Base-by-base conservation (phyloP, 2,113 vertebrate species). In the Orthonyx spaldingii region DNA sequence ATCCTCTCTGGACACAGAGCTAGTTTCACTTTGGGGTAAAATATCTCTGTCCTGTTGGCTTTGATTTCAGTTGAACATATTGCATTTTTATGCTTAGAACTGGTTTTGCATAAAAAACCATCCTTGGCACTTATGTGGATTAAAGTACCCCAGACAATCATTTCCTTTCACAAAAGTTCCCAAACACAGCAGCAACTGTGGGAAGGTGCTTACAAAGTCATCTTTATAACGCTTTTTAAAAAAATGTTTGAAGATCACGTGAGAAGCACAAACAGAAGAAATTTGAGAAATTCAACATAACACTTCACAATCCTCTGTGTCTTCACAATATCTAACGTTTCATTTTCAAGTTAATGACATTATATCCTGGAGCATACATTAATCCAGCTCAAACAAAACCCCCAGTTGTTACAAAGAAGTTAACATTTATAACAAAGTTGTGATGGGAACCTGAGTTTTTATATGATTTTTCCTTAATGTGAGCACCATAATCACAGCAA, bases 101-200 rank as follows among this genome's bases (percentile, higher is more conserved):
- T 70, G 33, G 57, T 72, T 90, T 81, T 77, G 35, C 23, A 55
- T 92, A 49, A 37, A 71, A 95, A 89, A 18, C 28, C 33, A 17
- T 70, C 44, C 50, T 47, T 65, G 76, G 17, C 3, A 0, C 50
- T 32, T 24, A 46, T 10, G 16, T 60, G 41, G 74, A 84, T 85
- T 72, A n/a, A 35, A 14, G 68, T 71, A 60, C 30, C 12, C 23
- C 37, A 56, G 41, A 96, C 80, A 91, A 94, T 33, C 41, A 47
- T 24, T 33, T 79, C 50, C 87, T 95, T 93, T 97, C 91, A 96
- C 59, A 57, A 59, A 83, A 87, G 89, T 55, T 87, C 50, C 68
- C 50, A 68, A 87, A 97, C 84, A 95, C 83, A 61, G 50, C 6
- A 0, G 59, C 39, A 75, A 82, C 76, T 97, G 94, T 94, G 74